Base-by-base conservation (phyloP, 1,140 invertebrate genomes). In the Colletes latitarsis region DNA sequence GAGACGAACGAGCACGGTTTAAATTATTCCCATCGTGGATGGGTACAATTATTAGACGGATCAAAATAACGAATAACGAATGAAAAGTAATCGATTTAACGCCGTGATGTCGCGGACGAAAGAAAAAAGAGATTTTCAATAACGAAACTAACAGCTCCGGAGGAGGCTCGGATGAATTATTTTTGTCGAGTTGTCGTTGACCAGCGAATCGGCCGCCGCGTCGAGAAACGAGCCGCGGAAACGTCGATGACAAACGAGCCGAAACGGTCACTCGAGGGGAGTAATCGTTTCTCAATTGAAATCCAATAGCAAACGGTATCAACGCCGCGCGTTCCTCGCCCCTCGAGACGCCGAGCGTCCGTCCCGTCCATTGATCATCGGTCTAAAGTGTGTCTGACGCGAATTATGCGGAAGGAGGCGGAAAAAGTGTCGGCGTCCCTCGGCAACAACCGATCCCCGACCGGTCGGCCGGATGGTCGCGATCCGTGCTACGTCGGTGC, bases 231-330 rank as follows among this genome's bases (percentile, higher is more conserved):
- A 15, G 46, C 14, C 58, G 67, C 62, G 41, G 58, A 88, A 79
- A 53, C 63, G 64, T 82, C 82, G 79, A 81, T 91, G 90, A 91
- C 90, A 91, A 91, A 91, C 90, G 90, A 90, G 77, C 82, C 52
- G 19, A 72, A 82, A 77, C 84, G 82, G 91, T 91, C 93, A 92
- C 90, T 92, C 88, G 89, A 91, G 89, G 91, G 93, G 93, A 93
- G 90, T 93, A 92, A 93, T 93, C 91, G 92, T 91, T 93, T 93
- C 92, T 88, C 92, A 93, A 94, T 94, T 92, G 93, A 93, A 93
- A 94, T 93, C 89, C 90, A 91, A 92, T 92, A 91, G 89, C 88
- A 81, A 90, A 77, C 81, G 69, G 75, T 57, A 64, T 53, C 43
- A 57, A 70, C 84, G 76, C 81, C 72, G 80, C 43, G 49, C 12